Evolutionary conservation across 2,113 vertebrate species (phyloP).

Genomic region (Notarius lentiginosus): DNA sequence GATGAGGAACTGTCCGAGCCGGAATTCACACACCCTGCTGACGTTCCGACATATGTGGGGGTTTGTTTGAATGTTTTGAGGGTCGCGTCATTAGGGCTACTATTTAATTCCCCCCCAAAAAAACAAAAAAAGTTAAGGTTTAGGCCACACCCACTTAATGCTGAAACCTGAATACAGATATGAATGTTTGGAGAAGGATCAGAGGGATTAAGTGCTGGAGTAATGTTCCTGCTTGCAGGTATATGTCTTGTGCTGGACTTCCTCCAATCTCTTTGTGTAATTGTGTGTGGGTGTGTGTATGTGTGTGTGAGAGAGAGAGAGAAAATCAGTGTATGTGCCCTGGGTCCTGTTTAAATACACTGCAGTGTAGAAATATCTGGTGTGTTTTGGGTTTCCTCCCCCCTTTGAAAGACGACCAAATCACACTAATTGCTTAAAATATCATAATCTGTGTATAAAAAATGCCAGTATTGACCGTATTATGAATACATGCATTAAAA

Average conservation of each 20-base stretch:
- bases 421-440: not conserved
- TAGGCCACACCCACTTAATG: not conserved
- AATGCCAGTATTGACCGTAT: not conserved
- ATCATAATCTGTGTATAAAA: not conserved
- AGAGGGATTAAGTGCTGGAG: too few species aligned
- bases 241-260: not conserved
- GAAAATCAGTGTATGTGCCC: not conserved
- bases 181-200: not conserved
- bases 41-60: not conserved
- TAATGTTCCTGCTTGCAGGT: not conserved
- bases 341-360: not conserved
- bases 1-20: not conserved
- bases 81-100: not conserved
- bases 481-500: not conserved
- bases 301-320: not conserved
- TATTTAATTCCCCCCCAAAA: not conserved
- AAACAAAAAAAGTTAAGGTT: not conserved
- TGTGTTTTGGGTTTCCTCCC: not conserved
- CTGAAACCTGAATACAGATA: not conserved
- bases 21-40: not conserved
- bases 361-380: not conserved
- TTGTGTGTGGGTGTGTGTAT: not conserved
- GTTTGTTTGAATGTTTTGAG: not conserved
- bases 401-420: not conserved
- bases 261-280: not conserved